Percentiles rank a stretch among this genome's conserved stretches.
Conservation (phyloP, 2,113 vertebrate genomes). For the Ellobius talpinus region DNA sequence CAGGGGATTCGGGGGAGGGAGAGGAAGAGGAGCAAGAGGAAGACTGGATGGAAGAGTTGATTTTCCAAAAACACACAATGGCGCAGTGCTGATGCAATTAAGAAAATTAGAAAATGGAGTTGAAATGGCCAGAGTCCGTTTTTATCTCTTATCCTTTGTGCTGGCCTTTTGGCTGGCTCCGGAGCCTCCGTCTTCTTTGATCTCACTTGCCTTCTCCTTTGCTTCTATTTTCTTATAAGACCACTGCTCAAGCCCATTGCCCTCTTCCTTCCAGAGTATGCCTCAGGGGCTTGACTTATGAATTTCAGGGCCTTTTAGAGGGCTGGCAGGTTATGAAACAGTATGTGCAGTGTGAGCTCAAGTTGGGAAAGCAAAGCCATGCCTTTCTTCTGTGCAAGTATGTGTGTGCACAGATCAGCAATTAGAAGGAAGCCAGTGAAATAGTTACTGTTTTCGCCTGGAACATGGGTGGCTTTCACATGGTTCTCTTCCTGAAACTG, state of each 20-base stretch:
- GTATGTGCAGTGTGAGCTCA: slow-evolving; percentile 62
- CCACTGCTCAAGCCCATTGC: slow-evolving; percentile 60
- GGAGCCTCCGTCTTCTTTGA: slow-evolving; percentile 74
- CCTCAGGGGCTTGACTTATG: slow-evolving; percentile 72
- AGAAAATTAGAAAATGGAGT: slow-evolving; percentile 80
- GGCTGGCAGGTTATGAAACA: slow-evolving; percentile 74
- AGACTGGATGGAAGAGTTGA: slow-evolving; percentile 11
- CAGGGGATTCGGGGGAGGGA: slow-evolving; percentile 1
- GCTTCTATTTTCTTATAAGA: slow-evolving; percentile 51
- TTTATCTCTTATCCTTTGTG: slow-evolving; percentile 69
- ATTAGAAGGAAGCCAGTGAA: slow-evolving; percentile 17
- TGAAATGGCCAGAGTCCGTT: slow-evolving; percentile 73
- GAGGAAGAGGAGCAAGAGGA: slow-evolving; percentile 68
- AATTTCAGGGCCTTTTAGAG: slow-evolving; percentile 68
- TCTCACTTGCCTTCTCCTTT: slow-evolving; percentile 63
- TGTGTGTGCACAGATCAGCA: slow-evolving; percentile 38
- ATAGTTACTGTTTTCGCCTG: neutral
- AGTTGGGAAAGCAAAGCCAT: slow-evolving; percentile 58
- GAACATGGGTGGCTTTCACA: neutral
- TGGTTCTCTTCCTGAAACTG: slow-evolving; percentile 1
- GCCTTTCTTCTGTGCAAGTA: slow-evolving; percentile 47
- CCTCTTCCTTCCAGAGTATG: slow-evolving; percentile 67
- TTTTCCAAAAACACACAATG: slow-evolving; percentile 76
- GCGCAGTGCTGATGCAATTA: slow-evolving; percentile 70
- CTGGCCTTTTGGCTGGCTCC: slow-evolving; percentile 61